Conservation (phyloP, 1,140 invertebrate genomes). For the Drosophila equinoxialis region DNA sequence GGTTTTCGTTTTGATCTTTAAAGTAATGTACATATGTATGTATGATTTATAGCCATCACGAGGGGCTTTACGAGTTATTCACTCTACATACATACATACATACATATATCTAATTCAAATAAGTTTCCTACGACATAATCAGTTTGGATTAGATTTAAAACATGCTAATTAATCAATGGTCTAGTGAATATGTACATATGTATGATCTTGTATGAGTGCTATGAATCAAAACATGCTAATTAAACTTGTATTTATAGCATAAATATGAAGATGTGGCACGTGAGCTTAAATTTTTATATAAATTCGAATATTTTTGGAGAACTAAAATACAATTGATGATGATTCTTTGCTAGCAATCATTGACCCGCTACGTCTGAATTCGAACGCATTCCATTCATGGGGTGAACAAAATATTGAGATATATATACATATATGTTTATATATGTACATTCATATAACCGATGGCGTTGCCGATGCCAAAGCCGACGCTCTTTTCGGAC, state of each 20-base stretch:
- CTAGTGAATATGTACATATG: not conserved
- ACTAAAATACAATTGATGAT: not conserved
- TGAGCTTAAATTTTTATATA: not conserved
- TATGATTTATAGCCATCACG: not conserved
- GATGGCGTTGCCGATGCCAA: constrained; percentile 19
- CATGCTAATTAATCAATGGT: constrained; percentile 1
- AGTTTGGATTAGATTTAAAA: too few relatives aligned
- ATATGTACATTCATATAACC: not conserved
- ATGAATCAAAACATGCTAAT: constrained; percentile 3
- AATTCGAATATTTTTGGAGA: not conserved
- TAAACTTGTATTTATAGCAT: not conserved
- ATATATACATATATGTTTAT: not conserved
- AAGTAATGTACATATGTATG: not conserved
- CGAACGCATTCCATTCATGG: not conserved
- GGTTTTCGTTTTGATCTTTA: too few relatives aligned
- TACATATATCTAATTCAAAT: too few relatives aligned
- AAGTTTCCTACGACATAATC: too few relatives aligned
- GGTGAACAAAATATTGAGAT: not conserved
- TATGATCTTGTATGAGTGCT: not conserved
- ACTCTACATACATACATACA: too few relatives aligned
- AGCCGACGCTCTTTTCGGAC: constrained; percentile 47
- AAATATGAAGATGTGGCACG: not conserved
- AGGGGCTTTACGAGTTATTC: too few relatives aligned
- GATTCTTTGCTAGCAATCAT: not conserved
- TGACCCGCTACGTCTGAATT: not conserved